Percentiles rank a stretch among this genome's conserved stretches.
Evolutionary conservation across 2,113 vertebrate species (phyloP).

Genomic region (Pelmatolapia mariae): DNA sequence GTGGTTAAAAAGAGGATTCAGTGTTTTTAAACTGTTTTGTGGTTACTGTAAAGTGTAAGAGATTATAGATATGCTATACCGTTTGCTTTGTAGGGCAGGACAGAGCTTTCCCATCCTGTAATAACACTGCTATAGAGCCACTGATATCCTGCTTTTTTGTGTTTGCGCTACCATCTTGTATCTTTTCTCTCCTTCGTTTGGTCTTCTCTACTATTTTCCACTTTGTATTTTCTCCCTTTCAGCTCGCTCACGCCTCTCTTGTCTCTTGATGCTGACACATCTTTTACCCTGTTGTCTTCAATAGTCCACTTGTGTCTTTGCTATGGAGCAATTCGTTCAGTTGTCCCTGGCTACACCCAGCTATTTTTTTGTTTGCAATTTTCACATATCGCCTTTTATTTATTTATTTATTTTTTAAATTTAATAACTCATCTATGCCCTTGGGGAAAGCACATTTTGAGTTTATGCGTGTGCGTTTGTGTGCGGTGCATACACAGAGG

Average conservation of each 20-base stretch:
- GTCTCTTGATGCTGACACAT: slow-evolving; percentile 15
- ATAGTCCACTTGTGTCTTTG: not conserved
- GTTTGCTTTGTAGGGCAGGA: not conserved
- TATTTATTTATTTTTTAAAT: not conserved
- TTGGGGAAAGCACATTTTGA: not conserved
- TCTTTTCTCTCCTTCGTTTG: not conserved
- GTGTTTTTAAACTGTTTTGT: not conserved
- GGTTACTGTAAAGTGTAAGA: not conserved
- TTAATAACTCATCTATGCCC: not conserved
- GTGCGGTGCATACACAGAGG: not conserved
- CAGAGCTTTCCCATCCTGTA: not conserved
- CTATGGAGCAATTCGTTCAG: not conserved
- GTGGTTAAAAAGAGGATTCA: not conserved
- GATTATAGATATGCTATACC: not conserved
- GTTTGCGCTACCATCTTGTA: not conserved
- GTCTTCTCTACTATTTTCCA: not conserved
- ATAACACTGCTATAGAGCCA: not conserved
- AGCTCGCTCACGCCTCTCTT: not conserved
- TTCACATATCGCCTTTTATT: not conserved
- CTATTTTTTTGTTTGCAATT: not conserved
- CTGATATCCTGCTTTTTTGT: not conserved
- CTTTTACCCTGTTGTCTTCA: slow-evolving; percentile 13
- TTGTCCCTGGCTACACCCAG: not conserved
- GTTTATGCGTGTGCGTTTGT: not conserved
- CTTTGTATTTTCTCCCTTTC: not conserved